Percentiles rank a stretch among this genome's conserved stretches.
phyloP scores from a whole-genome alignment of 1,140 invertebrate genomes.

The Drosophila jambulina region DNA sequence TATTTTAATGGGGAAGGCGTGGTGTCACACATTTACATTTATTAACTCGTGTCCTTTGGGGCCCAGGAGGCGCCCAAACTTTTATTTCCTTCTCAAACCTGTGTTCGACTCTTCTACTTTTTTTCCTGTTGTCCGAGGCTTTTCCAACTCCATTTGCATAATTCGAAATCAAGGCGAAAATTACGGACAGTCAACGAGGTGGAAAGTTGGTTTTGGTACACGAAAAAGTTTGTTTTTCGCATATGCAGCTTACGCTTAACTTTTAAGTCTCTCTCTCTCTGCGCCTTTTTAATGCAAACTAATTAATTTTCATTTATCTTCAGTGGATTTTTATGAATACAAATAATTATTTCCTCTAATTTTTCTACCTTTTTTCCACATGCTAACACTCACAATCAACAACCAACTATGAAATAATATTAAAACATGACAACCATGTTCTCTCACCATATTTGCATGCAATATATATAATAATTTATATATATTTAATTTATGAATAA shows the following conservation, averaged over 20 bases:
- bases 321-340: conserved; percentile 28
- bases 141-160: conserved; percentile 39
- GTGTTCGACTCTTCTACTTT: not conserved
- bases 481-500: conserved; percentile 59
- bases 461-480: conserved; percentile 41
- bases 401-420: conserved; percentile 32
- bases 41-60: conserved; percentile 76
- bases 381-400: conserved; percentile 66
- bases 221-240: conserved; percentile 32
- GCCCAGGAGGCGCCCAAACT: conserved; percentile 24
- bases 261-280: conserved; percentile 27
- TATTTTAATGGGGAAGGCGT: conserved; percentile 47
- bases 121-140: conserved; percentile 4
- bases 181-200: conserved; percentile 27
- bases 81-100: conserved; percentile 27
- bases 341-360: conserved; percentile 54
- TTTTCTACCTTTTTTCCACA: conserved; percentile 69
- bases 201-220: conserved; percentile 10
- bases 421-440: conserved; percentile 44
- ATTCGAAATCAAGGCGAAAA: conserved; percentile 32
- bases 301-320: conserved; percentile 47
- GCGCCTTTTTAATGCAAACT: conserved; percentile 17
- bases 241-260: conserved; percentile 37
- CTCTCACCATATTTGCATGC: conserved; percentile 56
- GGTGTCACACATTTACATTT: conserved; percentile 79